Base-by-base conservation (phyloP, 2,888 invertebrate species). In the Oxyteleia sp. region DNA sequence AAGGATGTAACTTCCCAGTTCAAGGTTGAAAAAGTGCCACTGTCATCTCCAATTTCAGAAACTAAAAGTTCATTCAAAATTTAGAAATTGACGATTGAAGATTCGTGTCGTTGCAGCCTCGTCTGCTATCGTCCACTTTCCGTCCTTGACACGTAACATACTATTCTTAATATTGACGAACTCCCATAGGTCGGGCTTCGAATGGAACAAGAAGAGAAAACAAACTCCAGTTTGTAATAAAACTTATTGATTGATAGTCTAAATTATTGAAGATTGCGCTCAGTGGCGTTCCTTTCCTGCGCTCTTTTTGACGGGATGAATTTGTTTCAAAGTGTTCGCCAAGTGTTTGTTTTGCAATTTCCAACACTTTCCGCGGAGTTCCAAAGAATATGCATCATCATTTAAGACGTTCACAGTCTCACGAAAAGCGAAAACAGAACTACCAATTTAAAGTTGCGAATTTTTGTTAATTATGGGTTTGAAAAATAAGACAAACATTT, bases 381-480 rank as follows among this genome's bases (percentile, higher is more conserved):
- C 35, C 51, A 43, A 57, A 69, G 72, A 72, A 72, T 57, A 72
- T 57, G 64, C 72, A 66, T 72, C 69, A 72, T 80, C 79, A 59
- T 66, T 59, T 80, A 59, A 66, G 26, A 51, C 71, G 47, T 11
- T 47, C 18, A 71, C 43, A 78, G 57, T 61, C 38, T 61, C 53
- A 38, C 69, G 43, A 69, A 78, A 69, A 78, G 63, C 51, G 53
- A 20, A 53, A 55, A 69, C 61, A 61, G 59, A 53, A 78, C 43
- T 61, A 53, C 61, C 20, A 51, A 69, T 53, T 61, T 69, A 51
- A 18, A 63, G 55, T 7, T n/a, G 18, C 55, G n/a, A 18, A 53
- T 79, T 71, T 45, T 79, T 51, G 61, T 63, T 78, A 38, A 59
- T 66, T 66, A 49, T 10, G 8, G 13, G 18, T 7, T 72, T 20